phyloP scores from a whole-genome alignment of 2,113 vertebrate genomes.

The Mandrillus leucophaeus region DNA sequence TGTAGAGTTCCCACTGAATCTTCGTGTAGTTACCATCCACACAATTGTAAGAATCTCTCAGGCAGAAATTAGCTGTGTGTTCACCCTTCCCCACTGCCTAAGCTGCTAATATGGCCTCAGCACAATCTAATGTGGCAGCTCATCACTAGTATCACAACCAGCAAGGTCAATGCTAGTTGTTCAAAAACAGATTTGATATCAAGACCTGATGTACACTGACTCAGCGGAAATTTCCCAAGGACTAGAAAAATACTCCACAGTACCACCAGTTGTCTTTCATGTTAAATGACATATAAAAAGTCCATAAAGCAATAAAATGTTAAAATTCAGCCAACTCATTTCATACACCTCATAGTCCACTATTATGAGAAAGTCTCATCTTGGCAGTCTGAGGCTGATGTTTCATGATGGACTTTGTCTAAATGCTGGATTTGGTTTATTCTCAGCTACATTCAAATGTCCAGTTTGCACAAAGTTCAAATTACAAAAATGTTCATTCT shows the following conservation, averaged over 20 bases:
- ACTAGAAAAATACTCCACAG: neutral
- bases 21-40: neutral
- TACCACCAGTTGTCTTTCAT: neutral
- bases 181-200: neutral
- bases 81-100: neutral
- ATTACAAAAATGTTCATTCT: neutral
- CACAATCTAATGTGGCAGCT: neutral
- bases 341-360: neutral
- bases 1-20: neutral
- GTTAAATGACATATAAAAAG: neutral
- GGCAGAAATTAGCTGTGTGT: neutral
- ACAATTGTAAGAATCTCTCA: neutral
- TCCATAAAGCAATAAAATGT: neutral
- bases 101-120: neutral
- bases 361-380: neutral
- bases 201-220: neutral
- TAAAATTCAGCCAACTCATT: neutral
- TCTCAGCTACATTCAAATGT: neutral
- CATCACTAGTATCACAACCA: neutral
- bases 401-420: neutral
- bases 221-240: neutral
- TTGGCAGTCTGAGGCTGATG: neutral
- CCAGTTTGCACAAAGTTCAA: neutral
- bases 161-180: neutral
- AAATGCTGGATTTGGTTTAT: neutral